Base-by-base conservation (phyloP, 2,888 invertebrate species). In the Conomelus anceps region DNA sequence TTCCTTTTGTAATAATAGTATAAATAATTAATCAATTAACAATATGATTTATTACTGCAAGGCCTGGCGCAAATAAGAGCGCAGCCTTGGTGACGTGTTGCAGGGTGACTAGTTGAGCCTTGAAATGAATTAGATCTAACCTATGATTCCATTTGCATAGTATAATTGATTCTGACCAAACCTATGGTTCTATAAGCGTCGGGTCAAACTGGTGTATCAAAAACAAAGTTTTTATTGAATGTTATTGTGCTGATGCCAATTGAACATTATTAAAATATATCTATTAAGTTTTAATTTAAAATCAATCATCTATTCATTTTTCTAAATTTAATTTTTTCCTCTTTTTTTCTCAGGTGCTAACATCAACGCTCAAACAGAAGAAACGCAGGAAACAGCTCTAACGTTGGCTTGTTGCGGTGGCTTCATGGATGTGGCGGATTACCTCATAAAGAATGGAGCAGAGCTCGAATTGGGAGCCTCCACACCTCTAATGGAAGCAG, bases 311-410 rank as follows among this genome's bases (percentile, higher is more conserved):
- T 22, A 17, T 84, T 22, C 17, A 6, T 84, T 17, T 84, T 7
- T 84, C 84, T 4, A 84, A 84, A 4, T 22, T 22, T 20, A 20
- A 22, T 17, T n/a, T 20, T 20, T 9, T 22, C 23, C 9, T 1
- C 11, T 85, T 20, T 63, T n/a, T 63, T 7, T 17, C 13, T 85
- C 88, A 92, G 92, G 92, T 92, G 99, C 99, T 88, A 97, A 98
- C 93, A 98, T 99, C 93, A 99, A 99, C 94, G 98, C 98, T 91
- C 98, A 99, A 94, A 99, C 99, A 0, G 99, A 99, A 93, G 99
- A 99, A 93, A 99, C 99, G 1, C 99, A 99, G 93, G 99, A 99
- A 94, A 99, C 99, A 0, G 98, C 99, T 1, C 94, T 99, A 24
- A 98, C 98, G 17, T 94, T 99, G 91, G 98, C 98, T 20, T 98